Percentiles rank a stretch among this genome's conserved stretches.
Evolutionary conservation across 2,797 vertebrate species (phyloP).

Genomic region (Hippoglossus hippoglossus): DNA sequence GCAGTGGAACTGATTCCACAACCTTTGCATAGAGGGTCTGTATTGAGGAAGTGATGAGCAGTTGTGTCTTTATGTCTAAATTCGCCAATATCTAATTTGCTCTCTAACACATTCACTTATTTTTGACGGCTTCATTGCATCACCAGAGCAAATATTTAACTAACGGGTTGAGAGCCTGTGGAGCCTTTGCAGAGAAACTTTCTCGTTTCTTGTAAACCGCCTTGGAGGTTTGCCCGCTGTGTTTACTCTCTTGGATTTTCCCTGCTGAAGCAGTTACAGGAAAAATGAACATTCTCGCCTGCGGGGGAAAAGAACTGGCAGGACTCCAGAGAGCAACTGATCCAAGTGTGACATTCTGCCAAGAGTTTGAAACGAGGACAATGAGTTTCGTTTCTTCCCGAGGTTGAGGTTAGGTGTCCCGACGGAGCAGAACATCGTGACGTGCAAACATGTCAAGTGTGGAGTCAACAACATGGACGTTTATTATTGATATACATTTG

Average conservation of each 20-base stretch:
- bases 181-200: neutral
- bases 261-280: constrained; percentile 33
- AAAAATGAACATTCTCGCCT: constrained; percentile 4
- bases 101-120: accelerated
- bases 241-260: constrained; percentile 29
- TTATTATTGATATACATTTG: too few species aligned
- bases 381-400: too few species aligned
- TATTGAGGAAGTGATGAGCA: constrained; percentile 13
- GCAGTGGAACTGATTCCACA: neutral
- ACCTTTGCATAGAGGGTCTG: neutral
- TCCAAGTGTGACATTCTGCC: neutral
- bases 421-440: too few species aligned
- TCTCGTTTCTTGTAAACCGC: constrained; percentile 44
- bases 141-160: too few species aligned
- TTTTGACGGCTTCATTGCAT: neutral
- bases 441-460: too few species aligned
- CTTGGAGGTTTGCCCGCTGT: neutral
- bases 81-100: neutral
- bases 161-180: too few species aligned
- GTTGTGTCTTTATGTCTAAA: neutral
- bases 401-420: too few species aligned
- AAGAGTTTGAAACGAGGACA: neutral
- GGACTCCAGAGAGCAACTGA: neutral
- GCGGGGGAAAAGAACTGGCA: neutral
- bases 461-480: too few species aligned